A percentile compares a stretch with the other conserved stretches of the same genome.
phyloP scores from a whole-genome alignment of 2,797 vertebrate species.

The Loris lydekkerianus region DNA sequence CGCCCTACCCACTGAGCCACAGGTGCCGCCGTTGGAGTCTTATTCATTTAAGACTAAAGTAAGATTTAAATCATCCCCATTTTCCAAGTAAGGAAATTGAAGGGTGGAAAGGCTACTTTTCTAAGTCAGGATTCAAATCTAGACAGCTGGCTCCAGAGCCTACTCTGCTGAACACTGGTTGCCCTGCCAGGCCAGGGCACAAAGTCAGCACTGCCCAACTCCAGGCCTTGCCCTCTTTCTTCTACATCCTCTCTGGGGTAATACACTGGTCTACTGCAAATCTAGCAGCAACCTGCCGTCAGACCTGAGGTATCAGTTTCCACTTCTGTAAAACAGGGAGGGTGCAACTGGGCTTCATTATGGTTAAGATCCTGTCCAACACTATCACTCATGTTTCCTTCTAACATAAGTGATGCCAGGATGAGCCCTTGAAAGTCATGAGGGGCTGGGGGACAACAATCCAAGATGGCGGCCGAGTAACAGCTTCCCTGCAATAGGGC shows the following conservation, averaged over 20 bases:
- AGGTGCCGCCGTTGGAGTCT: no score
- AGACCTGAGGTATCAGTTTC: neutral
- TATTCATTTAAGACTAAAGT: constrained; percentile 36
- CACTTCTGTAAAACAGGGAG: neutral
- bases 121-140: neutral
- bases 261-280: neutral
- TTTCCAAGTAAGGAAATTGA: neutral
- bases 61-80: neutral
- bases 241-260: neutral
- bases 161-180: neutral
- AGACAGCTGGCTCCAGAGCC: neutral
- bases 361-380: neutral
- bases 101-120: constrained; percentile 8
- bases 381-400: neutral
- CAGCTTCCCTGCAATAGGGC: no score
- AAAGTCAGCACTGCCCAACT: neutral
- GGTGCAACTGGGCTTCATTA: neutral
- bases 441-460: no score
- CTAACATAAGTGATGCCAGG: neutral
- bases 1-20: no score
- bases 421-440: neutral
- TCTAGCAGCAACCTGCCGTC: neutral
- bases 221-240: neutral
- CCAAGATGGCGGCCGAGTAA: no score
- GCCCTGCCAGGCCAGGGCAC: neutral